Conservation (phyloP, 2,888 invertebrate genomes). For the Pollenia angustigena region DNA sequence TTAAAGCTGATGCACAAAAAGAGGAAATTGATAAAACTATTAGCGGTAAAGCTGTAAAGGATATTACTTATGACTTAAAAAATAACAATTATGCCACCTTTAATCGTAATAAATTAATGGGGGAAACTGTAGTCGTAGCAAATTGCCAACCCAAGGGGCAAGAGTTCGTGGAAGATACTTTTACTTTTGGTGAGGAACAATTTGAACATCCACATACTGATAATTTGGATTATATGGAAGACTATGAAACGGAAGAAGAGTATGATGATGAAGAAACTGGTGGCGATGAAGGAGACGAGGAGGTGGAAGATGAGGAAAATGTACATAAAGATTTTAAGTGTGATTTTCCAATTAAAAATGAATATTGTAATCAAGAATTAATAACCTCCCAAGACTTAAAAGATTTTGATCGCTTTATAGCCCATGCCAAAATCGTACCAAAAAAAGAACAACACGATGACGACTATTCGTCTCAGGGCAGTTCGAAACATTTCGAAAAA, state of each 20-base stretch:
- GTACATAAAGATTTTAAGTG: conserved; percentile 9
- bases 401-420: conserved; percentile 63
- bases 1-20: conserved; percentile 53
- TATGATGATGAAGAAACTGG: conserved; percentile 9
- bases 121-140: conserved; percentile 57
- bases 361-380: conserved; percentile 40
- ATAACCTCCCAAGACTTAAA: conserved; percentile 62
- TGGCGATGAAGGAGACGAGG: neutral
- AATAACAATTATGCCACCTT: conserved; percentile 48
- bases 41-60: conserved; percentile 20
- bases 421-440: conserved; percentile 10
- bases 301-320: neutral
- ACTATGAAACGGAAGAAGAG: conserved; percentile 23
- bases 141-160: conserved; percentile 27
- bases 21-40: conserved; percentile 49
- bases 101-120: conserved; percentile 37
- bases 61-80: conserved; percentile 59
- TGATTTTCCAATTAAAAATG: conserved; percentile 14
- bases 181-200: conserved; percentile 46
- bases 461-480: conserved; percentile 37
- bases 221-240: conserved; percentile 13
- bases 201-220: conserved; percentile 37
- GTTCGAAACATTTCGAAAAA: conserved; percentile 77
- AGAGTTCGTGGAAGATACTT: conserved; percentile 18
- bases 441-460: conserved; percentile 11